phyloP scores from a whole-genome alignment of 2,113 vertebrate genomes.

The Ammodytes dubius region DNA sequence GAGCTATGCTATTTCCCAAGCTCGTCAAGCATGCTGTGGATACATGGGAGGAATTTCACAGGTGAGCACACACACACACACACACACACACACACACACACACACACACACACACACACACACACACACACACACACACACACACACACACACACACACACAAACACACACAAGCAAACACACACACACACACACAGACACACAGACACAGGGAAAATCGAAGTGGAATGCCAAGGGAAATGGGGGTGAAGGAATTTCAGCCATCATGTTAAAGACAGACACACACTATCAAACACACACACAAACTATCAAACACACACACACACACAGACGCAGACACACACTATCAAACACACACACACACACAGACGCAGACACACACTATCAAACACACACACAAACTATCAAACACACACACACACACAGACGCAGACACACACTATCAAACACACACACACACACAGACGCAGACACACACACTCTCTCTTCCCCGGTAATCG shows the following conservation, averaged over 20 bases:
- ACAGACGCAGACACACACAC: neutral
- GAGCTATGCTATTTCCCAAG: conserved; percentile 21
- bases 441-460: too few relatives aligned
- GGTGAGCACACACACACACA: conserved; percentile 60
- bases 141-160: conserved; percentile 42
- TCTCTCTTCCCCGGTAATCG: conserved; percentile 30
- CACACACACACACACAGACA: conserved; percentile 35
- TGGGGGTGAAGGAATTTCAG: conserved; percentile 28
- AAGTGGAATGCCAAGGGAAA: conserved; percentile 28
- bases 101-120: conserved; percentile 41
- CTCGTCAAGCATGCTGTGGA: conserved; percentile 57
- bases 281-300: neutral
- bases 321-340: too few relatives aligned
- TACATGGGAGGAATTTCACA: conserved; percentile 67
- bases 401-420: too few relatives aligned
- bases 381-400: neutral
- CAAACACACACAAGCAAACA: neutral
- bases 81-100: conserved; percentile 42
- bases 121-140: neutral
- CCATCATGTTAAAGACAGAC: conserved; percentile 29
- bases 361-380: conserved; percentile 17
- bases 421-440: too few relatives aligned
- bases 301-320: too few relatives aligned
- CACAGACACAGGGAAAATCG: conserved; percentile 18
- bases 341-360: too few relatives aligned